phyloP scores from a whole-genome alignment of 1,140 invertebrate genomes.

The Drosophila sp. region DNA sequence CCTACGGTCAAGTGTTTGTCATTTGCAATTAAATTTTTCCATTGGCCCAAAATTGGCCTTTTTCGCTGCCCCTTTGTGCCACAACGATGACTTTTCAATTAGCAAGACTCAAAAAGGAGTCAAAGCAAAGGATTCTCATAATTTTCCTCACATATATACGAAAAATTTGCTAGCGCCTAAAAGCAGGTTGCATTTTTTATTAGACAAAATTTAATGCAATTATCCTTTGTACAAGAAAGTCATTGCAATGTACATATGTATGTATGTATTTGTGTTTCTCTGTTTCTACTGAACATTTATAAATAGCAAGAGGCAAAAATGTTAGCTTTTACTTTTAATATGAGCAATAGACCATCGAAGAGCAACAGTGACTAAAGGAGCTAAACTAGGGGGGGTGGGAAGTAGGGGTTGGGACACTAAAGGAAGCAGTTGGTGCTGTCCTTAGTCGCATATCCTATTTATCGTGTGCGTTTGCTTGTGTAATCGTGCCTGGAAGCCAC shows the following conservation, averaged over 20 bases:
- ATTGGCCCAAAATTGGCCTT: constrained; percentile 58
- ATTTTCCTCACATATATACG: constrained; percentile 45
- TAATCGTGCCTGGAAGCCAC: constrained; percentile 57
- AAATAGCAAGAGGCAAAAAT: constrained; percentile 61
- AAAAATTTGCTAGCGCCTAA: constrained; percentile 59
- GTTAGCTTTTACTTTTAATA: constrained; percentile 67
- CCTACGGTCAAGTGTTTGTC: constrained; percentile 72
- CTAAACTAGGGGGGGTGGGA: no score
- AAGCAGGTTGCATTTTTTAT: constrained; percentile 75
- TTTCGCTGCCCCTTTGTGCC: constrained; percentile 55
- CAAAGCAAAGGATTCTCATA: constrained; percentile 54
- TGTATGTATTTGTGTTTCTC: constrained; percentile 36
- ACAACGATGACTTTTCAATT: constrained; percentile 54
- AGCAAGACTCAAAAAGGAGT: constrained; percentile 49
- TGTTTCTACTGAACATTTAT: constrained; percentile 54
- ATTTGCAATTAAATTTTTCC: constrained; percentile 76
- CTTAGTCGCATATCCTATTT: constrained; percentile 56
- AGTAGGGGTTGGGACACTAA: background rate
- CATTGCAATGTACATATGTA: constrained; percentile 23
- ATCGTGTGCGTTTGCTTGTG: constrained; percentile 67
- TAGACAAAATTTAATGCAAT: constrained; percentile 61
- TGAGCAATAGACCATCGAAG: constrained; percentile 8
- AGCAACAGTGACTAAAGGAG: background rate
- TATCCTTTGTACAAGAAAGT: constrained; percentile 43
- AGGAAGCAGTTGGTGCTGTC: constrained; percentile 3